Evolutionary conservation across 2,888 invertebrate species (phyloP), one percentile per base, ranked within the genome.

Genomic region (Rhabditophanes sp.): DNA sequence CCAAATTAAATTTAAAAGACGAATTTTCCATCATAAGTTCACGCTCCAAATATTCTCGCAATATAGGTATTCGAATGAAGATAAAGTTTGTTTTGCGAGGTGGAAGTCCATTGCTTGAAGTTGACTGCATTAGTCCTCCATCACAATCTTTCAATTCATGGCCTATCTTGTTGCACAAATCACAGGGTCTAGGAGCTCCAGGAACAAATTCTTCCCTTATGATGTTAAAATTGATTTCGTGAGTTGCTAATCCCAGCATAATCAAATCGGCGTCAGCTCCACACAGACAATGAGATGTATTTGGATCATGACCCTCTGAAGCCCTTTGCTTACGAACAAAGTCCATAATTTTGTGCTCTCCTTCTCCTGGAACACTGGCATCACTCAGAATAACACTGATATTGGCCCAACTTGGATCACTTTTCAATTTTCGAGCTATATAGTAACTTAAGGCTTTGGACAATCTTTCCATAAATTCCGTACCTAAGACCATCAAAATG

Each of bases 321-420:
- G 79, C 78, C 67, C 90, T 76, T 69, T 90, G 93, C 56, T 77
- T 77, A n/a, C 96, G 75, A 52, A 96, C 87, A 65, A 77, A 96
- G 69, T 96, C 93, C 93, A 99, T 96, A 53, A 96, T 93, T 72
- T 96, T 96, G 67, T 96, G 96, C 68, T 96, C 96, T 1, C 96
- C 88, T 69, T 88, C 88, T 4, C 88, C 88, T 1, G 88, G 88
- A 4, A 84, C 88, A 68, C 90, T 96, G 1, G 96, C 93, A 68
- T 99, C 96, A 2, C 93, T 93, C n/a, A 99, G 72, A 56, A 99
- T 83, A 18, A 74, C 69, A 69, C 87, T 85, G 42, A 96, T 76
- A 24, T 78, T 76, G 55, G 76, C 78, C 96, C 96, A 96, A 0
- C 85, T 88, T 2, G 88, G 82, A 66, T 90, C 82, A 65, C 72